Evolutionary conservation across 1,140 invertebrate species (phyloP).

Genomic region (Sitobion miscanthi): DNA sequence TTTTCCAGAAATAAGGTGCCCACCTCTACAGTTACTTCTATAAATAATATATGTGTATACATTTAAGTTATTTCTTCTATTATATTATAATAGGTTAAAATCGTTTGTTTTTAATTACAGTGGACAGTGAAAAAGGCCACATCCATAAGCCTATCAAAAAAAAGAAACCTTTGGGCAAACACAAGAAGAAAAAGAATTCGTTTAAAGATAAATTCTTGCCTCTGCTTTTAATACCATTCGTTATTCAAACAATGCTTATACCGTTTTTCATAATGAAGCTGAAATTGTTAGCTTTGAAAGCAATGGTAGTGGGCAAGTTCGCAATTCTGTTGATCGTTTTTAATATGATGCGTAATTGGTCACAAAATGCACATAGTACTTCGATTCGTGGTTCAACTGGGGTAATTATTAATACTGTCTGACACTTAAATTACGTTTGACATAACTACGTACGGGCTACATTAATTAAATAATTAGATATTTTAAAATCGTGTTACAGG

Average conservation of each 20-base stretch:
- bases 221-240: constrained; percentile 59
- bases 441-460: not conserved
- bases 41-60: not conserved
- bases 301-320: constrained; percentile 59
- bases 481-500: constrained; percentile 39
- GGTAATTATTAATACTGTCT: constrained; percentile 29
- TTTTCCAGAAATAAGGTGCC: not conserved
- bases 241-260: constrained; percentile 59
- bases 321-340: constrained; percentile 58
- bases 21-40: not conserved
- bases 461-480: constrained; percentile 12
- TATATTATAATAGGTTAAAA: not conserved
- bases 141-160: not conserved
- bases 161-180: constrained; percentile 49
- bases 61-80: not conserved
- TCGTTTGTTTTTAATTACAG: not conserved
- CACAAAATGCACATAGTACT: constrained; percentile 25
- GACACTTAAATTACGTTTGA: not conserved
- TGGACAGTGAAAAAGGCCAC: not conserved
- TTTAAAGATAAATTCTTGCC: constrained; percentile 58
- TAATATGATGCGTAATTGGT: constrained; percentile 57
- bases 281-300: constrained; percentile 60
- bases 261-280: constrained; percentile 60
- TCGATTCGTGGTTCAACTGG: not conserved
- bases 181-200: constrained; percentile 59